Evolutionary conservation across 1,140 invertebrate genomes (phyloP), one percentile per base, ranked within the genome.

Genomic region (Cydia splendana): DNA sequence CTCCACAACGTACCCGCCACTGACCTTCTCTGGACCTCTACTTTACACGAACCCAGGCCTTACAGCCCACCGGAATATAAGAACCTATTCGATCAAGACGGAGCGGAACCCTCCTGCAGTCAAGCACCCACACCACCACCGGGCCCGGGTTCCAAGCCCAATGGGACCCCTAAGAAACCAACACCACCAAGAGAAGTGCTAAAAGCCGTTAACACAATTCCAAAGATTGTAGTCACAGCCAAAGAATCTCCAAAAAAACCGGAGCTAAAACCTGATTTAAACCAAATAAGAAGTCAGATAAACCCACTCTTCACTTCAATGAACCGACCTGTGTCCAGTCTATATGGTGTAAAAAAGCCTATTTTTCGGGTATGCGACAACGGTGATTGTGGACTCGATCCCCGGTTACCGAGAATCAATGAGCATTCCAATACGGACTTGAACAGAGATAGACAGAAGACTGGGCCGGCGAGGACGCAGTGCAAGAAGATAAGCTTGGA

Each of bases 11-110:
- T 82, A 0, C 78, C 89, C 0, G 86, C 85, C 20, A 62, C 78
- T 0, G 90, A 91, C 24, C 78, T 88, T 20, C 87, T 93, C 6
- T 93, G 91, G 91, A 84, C 88, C 0, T 74, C 85, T 3, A 86
- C 79, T 71, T 65, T 82, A 2, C 81, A 82, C 9, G 90, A 91
- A 38, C 80, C 87, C 0, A 75, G 88, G 7, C 88, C 91, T 0
- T 15, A 73, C 4, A 84, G 87, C 0, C 91, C 90, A 0, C 89
- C 91, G 2, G 86, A 87, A 24, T 92, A 92, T 48, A 85, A 79
- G 12, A 76, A 83, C 0, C 85, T 80, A 42, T 83, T 81, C 74
- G 85, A 88, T 28, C 57, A 78, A 0, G 78, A 82, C 2, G 15
- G 75, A 1, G 67, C 79, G 9, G 57, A 51, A 62, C 7, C 42